phyloP scores from a whole-genome alignment of 1,140 invertebrate species.

The Pogonus chalceus region DNA sequence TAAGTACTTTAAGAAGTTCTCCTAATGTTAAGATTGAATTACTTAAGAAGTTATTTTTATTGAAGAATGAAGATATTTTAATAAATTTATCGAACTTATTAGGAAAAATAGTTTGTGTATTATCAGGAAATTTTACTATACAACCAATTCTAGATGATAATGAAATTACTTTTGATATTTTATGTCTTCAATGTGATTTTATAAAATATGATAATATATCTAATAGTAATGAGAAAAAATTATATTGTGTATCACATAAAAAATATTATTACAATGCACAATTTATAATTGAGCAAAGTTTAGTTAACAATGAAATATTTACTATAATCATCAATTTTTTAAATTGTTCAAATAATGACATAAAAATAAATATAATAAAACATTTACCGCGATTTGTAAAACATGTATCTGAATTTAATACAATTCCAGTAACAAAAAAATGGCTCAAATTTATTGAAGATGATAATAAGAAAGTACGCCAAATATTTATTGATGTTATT shows the following conservation, averaged over 20 bases:
- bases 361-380: constrained; percentile 22
- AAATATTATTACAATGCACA: not conserved
- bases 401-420: constrained; percentile 36
- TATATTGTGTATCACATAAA: not conserved
- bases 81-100: not conserved
- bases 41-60: not conserved
- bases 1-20: not conserved
- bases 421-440: constrained; percentile 26
- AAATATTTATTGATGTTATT: constrained; percentile 30
- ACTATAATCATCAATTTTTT: not conserved
- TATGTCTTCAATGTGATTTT: not conserved
- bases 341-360: not conserved
- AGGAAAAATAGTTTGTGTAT: not conserved
- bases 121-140: not conserved
- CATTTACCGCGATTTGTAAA: constrained; percentile 34
- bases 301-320: not conserved
- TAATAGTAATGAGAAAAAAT: not conserved
- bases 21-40: not conserved
- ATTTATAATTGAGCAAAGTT: not conserved
- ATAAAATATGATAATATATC: not conserved
- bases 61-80: not conserved
- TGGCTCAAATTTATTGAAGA: constrained; percentile 37
- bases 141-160: not conserved
- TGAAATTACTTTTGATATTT: not conserved
- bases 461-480: constrained; percentile 28